These are phyloP conservation scores for Pterostichus madidus DNA, from an alignment of 2,888 invertebrate species.

Conservation along the genomic window DNA sequence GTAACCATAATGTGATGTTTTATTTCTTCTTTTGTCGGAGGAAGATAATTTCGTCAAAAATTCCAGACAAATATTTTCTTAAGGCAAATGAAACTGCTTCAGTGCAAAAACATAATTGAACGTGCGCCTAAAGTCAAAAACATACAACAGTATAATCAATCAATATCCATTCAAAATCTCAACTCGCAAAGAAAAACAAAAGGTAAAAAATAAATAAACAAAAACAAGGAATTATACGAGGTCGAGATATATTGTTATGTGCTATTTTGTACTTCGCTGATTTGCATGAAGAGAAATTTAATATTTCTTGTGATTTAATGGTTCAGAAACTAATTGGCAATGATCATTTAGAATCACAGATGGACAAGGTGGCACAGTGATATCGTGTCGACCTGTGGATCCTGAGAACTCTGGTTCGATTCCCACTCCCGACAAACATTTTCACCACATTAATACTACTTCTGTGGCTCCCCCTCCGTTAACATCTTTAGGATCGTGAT, in stretches of 20 bases:
- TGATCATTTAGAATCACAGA: no score
- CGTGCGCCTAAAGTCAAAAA: slow-evolving; percentile 42
- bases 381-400: no score
- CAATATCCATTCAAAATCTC: slow-evolving; percentile 33
- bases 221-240: slow-evolving; percentile 21
- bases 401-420: no score
- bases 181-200: not conserved
- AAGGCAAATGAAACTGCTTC: not conserved
- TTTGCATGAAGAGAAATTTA: not conserved
- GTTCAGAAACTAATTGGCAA: no score
- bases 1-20: not conserved
- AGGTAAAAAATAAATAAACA: not conserved
- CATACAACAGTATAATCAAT: slow-evolving; percentile 42
- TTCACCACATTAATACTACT: no score
- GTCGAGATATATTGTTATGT: slow-evolving; percentile 3
- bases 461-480: no score
- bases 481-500: no score
- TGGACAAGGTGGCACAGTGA: no score
- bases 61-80: slow-evolving; percentile 1
- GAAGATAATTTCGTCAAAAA: slow-evolving; percentile 18
- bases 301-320: no score
- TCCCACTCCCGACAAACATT: no score
- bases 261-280: not conserved
- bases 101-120: slow-evolving; percentile 31
- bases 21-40: not conserved